phyloP scores from a whole-genome alignment of 2,888 invertebrate species.

The Cacoxenus indagator region DNA sequence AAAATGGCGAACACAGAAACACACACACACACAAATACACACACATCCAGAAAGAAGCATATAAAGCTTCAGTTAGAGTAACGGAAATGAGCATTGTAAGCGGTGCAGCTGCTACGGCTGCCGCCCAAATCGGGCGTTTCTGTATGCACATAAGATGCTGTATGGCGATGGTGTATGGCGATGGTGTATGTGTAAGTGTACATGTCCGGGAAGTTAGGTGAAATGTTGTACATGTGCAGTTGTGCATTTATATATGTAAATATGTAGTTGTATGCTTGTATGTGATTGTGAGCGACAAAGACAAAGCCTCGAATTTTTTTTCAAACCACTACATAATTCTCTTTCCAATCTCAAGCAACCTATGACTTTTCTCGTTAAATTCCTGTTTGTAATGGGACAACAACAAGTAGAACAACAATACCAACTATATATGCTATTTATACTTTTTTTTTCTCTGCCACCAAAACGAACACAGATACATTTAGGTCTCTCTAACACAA shows the following conservation, averaged over 20 bases:
- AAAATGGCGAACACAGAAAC: not conserved
- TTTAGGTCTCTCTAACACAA: no score
- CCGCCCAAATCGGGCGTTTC: not conserved
- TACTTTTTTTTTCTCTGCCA: not conserved
- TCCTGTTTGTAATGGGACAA: not conserved
- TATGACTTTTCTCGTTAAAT: conserved; percentile 13
- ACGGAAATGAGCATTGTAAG: not conserved
- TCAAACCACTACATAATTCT: not conserved
- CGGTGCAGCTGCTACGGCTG: not conserved
- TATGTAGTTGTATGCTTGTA: conserved; percentile 17
- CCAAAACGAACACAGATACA: no score
- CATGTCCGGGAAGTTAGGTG: conserved; percentile 38
- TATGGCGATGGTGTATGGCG: no score
- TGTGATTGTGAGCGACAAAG: not conserved
- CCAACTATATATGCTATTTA: not conserved
- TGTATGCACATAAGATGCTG: not conserved
- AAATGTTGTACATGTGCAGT: conserved; percentile 35
- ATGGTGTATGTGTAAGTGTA: conserved; percentile 22
- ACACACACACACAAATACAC: no score
- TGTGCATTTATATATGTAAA: conserved; percentile 6
- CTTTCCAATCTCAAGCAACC: not conserved
- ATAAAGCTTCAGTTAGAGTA: not conserved
- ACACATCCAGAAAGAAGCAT: not conserved
- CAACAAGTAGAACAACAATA: not conserved
- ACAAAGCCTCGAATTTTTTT: not conserved